phyloP scores from a whole-genome alignment of 2,113 vertebrate genomes.

The Procavia capensis region DNA sequence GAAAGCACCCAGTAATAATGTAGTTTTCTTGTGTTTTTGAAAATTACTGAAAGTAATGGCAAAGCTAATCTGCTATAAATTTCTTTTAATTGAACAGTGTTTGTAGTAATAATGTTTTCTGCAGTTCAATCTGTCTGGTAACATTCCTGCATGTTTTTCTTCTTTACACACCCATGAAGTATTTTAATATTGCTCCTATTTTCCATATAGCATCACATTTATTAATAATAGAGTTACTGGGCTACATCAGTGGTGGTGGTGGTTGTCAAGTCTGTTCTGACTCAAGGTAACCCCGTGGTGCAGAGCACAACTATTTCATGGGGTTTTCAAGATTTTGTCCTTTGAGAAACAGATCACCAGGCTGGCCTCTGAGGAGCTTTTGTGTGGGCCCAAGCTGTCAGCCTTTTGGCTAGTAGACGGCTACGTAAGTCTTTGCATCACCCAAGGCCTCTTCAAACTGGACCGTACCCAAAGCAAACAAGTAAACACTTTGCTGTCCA shows the following conservation, averaged over 20 bases:
- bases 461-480: too few species aligned
- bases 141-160: constrained; percentile 66
- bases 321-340: neutral
- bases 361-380: neutral
- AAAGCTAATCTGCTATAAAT: constrained; percentile 81
- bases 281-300: neutral
- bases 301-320: neutral
- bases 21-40: constrained; percentile 83
- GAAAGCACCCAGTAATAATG: constrained; percentile 74
- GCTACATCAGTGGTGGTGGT: neutral
- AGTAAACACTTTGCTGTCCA: too few species aligned
- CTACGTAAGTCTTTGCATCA: neutral
- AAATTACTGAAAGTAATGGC: constrained; percentile 80
- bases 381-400: neutral
- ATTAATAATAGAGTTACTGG: constrained; percentile 60
- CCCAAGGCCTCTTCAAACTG: too few species aligned
- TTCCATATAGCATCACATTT: constrained; percentile 7
- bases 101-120: constrained; percentile 80
- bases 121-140: constrained; percentile 69
- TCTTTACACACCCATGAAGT: constrained; percentile 51
- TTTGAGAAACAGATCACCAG: neutral
- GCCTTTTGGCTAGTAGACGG: neutral
- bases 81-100: constrained; percentile 82
- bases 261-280: neutral
- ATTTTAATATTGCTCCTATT: constrained; percentile 44